These are phyloP conservation scores for Bubo scandiacus DNA, from an alignment of 2,113 vertebrate genomes.

Conservation along the genomic window DNA sequence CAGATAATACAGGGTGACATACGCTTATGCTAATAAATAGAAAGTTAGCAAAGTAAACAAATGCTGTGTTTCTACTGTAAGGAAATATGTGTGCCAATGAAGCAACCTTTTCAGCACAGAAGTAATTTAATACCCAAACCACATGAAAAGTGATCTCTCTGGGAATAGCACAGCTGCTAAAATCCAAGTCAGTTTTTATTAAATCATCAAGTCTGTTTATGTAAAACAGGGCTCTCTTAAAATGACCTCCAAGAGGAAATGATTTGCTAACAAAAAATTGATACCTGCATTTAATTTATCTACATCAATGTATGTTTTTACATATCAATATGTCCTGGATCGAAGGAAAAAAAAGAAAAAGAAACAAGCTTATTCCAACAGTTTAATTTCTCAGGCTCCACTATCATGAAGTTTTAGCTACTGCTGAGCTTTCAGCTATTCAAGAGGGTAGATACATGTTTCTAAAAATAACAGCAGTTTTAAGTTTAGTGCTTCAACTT, in stretches of 20 bases:
- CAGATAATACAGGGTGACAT: constrained; percentile 62
- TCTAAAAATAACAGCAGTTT: not conserved
- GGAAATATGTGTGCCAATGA: constrained; percentile 63
- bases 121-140: constrained; percentile 73
- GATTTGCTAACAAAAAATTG: constrained; percentile 45
- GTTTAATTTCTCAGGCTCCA: not conserved
- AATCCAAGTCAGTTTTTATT: constrained; percentile 74
- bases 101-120: constrained; percentile 74
- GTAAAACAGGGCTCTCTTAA: constrained; percentile 59
- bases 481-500: not conserved
- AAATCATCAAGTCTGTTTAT: constrained; percentile 68
- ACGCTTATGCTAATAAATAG: constrained; percentile 49
- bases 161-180: constrained; percentile 78
- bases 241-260: constrained; percentile 70
- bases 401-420: not conserved
- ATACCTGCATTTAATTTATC: constrained; percentile 35
- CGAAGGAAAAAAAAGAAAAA: not conserved
- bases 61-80: constrained; percentile 72
- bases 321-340: not conserved
- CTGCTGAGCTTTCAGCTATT: constrained; percentile 12
- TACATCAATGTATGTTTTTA: not conserved
- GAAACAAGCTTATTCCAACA: not conserved
- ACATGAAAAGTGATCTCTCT: constrained; percentile 78
- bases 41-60: constrained; percentile 67
- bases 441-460: not conserved